These are phyloP conservation scores for Heptranchias perlo DNA, from an alignment of 2,113 vertebrate genomes.

Conservation along the genomic window DNA sequence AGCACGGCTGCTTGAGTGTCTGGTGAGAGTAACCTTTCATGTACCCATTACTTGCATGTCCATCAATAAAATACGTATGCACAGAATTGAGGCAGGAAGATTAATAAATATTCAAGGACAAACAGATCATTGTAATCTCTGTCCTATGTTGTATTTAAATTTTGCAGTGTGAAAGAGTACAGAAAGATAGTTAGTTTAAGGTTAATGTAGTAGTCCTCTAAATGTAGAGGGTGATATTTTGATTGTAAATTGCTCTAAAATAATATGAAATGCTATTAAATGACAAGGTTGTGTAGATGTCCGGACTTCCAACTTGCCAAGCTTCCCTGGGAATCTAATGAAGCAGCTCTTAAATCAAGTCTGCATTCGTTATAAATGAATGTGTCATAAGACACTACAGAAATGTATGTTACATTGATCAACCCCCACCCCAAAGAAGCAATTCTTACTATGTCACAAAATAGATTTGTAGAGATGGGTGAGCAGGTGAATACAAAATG, in stretches of 20 bases:
- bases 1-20: conserved; percentile 86
- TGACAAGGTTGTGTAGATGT: background rate
- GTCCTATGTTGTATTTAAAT: background rate
- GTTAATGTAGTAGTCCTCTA: background rate
- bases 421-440: background rate
- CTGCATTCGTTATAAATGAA: conserved; percentile 26
- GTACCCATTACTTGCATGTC: background rate
- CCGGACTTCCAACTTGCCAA: background rate
- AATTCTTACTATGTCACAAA: conserved; percentile 22
- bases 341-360: conserved; percentile 39
- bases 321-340: background rate
- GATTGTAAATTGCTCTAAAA: conserved; percentile 6
- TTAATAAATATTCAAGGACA: background rate
- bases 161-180: background rate
- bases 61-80: conserved; percentile 26
- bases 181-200: background rate
- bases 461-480: conserved; percentile 31
- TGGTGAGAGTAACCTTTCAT: conserved; percentile 64
- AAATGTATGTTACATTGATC: conserved; percentile 21
- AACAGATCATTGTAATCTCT: background rate
- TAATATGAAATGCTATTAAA: background rate
- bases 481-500: conserved; percentile 34
- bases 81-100: background rate
- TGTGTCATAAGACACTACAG: conserved; percentile 23
- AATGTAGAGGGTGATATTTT: background rate